Base-by-base conservation (phyloP, 64 coral and sea anemone genomes). In the Dendrophyllia cribrosa region DNA sequence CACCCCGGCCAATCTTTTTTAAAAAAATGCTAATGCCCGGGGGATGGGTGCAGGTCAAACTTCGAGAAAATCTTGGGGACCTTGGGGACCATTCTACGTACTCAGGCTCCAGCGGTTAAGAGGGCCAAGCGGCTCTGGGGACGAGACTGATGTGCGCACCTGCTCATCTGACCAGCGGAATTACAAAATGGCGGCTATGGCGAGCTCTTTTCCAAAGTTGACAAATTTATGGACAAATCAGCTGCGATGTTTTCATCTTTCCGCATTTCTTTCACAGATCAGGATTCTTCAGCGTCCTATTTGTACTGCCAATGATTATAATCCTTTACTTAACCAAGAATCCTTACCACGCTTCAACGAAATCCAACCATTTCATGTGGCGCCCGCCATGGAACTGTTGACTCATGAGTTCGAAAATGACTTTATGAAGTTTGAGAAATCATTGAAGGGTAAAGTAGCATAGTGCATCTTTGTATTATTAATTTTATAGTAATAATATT, bases 221-320 rank as follows among this genome's bases (percentile, higher is more conserved):
- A 59, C 87, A 22, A 79, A 64, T 76, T 50, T 91, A 1, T 94
- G 95, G 91, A 82, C 91, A 12, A 93, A 79, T 86, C 88, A 87
- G 11, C 24, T 97, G 13, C 80, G 88, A 12, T 97, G 95, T 23
- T 59, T 97, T 67, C 95, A 97, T 88, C 68, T 97, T 75, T 97
- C 95, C 21, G 58, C 95, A 46, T 67, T 97, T 81, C 76, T 97
- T 48, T 83, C 87, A 3, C 95, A 97, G 47, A 51, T 97, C 16
- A 87, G 66, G 43, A 76, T 97, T 91, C 44, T 91, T 6, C 90
- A 66, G 66, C 64, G 92, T 51, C 92, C 95, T 22, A 49, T 97
- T 43, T 97, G 95, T 13, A 91, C 82, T 75, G 21, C 82, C 7
- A 86, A 66, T 60, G 88, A 97, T 81, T 93, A 91, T 59, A 97